Evolutionary conservation across 2,888 invertebrate species (phyloP).

Genomic region (Biston betularia): DNA sequence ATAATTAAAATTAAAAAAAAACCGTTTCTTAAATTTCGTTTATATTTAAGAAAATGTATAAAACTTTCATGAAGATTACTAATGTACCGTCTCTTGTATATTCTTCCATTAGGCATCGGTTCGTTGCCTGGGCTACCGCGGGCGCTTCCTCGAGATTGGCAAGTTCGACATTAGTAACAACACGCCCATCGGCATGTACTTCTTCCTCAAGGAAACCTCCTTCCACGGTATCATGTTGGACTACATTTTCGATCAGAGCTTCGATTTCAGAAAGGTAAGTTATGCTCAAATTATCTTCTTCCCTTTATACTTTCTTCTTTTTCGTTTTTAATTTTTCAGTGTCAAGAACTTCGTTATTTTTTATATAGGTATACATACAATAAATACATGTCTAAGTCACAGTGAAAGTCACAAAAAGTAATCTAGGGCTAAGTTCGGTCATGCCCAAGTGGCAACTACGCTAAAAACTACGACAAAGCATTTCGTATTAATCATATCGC

Average conservation of each 20-base stretch:
- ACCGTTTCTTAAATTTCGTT: too few relatives aligned
- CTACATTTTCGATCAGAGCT: conserved; percentile 76
- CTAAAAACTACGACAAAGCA: too few relatives aligned
- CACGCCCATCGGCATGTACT: conserved; percentile 88
- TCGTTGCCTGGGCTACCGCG: conserved; percentile 83
- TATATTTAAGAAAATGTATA: too few relatives aligned
- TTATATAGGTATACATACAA: too few relatives aligned
- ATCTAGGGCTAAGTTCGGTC: too few relatives aligned
- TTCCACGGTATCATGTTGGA: conserved; percentile 85
- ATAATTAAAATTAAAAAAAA: too few relatives aligned
- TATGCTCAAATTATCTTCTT: not conserved
- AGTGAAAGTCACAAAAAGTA: too few relatives aligned
- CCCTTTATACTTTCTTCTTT: too few relatives aligned
- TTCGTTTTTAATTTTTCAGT: not conserved
- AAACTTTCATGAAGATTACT: too few relatives aligned
- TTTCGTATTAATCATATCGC: too few relatives aligned
- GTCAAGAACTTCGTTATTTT: not conserved
- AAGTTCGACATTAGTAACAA: conserved; percentile 91
- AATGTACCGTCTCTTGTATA: not conserved
- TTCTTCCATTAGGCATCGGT: conserved; percentile 73
- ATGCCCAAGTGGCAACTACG: too few relatives aligned
- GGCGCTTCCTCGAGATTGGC: conserved; percentile 92
- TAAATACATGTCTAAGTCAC: too few relatives aligned
- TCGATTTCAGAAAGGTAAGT: conserved; percentile 72
- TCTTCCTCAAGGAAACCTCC: conserved; percentile 87